Percentiles rank a stretch among this genome's conserved stretches.
These are phyloP conservation scores for Hedychridium roseum DNA, from an alignment of 2,888 invertebrate genomes.

Conservation along the genomic window DNA sequence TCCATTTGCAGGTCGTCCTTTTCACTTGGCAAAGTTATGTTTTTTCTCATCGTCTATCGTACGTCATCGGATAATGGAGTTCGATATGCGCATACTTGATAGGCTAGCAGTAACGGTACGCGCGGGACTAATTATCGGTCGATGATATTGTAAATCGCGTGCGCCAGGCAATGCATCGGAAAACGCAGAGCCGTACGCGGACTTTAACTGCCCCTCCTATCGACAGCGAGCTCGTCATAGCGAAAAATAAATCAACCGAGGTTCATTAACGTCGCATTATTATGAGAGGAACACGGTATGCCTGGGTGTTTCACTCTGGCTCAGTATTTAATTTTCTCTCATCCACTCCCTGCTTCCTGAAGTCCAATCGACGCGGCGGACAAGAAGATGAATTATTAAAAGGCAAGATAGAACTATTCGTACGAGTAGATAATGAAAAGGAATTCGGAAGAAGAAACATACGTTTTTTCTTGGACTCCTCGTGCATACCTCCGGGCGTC, in stretches of 20 bases:
- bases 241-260: too few species aligned
- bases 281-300: background rate
- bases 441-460: constrained; percentile 60
- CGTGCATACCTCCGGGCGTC: constrained; percentile 60
- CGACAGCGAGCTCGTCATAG: too few species aligned
- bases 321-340: background rate
- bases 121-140: constrained; percentile 10
- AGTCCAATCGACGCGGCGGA: constrained; percentile 46
- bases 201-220: too few species aligned
- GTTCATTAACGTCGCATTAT: too few species aligned
- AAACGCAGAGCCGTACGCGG: background rate
- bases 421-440: constrained; percentile 4
- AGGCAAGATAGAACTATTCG: background rate
- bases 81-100: too few species aligned
- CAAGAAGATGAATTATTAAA: constrained; percentile 56
- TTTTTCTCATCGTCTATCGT: too few species aligned
- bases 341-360: constrained; percentile 9
- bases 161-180: too few species aligned
- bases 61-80: too few species aligned
- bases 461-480: constrained; percentile 61
- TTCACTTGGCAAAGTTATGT: too few species aligned
- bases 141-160: background rate
- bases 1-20: too few species aligned
- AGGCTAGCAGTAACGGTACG: constrained; percentile 6
- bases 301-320: background rate